Percentiles rank a stretch among this genome's conserved stretches.
Conservation (phyloP, 2,888 invertebrate species). For the Synanthedon formicaeformis region DNA sequence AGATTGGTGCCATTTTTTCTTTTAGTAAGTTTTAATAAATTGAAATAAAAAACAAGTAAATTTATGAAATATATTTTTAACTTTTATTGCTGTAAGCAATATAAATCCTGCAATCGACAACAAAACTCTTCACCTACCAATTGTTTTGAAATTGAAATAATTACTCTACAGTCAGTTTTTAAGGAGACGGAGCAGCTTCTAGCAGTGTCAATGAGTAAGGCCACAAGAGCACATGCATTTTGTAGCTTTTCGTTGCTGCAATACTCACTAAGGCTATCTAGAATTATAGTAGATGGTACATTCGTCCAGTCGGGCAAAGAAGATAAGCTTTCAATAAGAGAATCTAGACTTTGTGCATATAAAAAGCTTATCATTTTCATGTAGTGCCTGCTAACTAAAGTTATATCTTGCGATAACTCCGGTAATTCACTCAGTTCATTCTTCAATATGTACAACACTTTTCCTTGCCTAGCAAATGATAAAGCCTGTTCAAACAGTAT, state of each 20-base stretch:
- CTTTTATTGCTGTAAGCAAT: constrained; percentile 9
- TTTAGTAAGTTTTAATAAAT: too few species aligned
- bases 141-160: constrained; percentile 31
- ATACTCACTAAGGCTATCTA: constrained; percentile 46
- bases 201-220: constrained; percentile 38
- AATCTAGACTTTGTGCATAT: constrained; percentile 38
- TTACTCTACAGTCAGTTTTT: constrained; percentile 25
- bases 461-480: constrained; percentile 33
- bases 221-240: constrained; percentile 43
- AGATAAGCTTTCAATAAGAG: constrained; percentile 42
- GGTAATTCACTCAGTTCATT: constrained; percentile 53
- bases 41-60: too few species aligned
- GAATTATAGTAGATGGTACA: constrained; percentile 45
- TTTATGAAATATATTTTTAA: not conserved
- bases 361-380: constrained; percentile 61
- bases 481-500: constrained; percentile 49
- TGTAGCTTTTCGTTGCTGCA: constrained; percentile 32
- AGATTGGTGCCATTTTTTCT: too few species aligned
- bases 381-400: constrained; percentile 36
- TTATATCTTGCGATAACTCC: constrained; percentile 45
- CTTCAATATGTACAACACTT: constrained; percentile 47
- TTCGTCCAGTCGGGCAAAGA: constrained; percentile 47
- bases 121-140: constrained; percentile 35
- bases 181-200: constrained; percentile 28
- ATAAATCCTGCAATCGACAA: constrained; percentile 33